Conservation (phyloP, 2,888 invertebrate genomes). For the Nasonovia ribisnigri region DNA sequence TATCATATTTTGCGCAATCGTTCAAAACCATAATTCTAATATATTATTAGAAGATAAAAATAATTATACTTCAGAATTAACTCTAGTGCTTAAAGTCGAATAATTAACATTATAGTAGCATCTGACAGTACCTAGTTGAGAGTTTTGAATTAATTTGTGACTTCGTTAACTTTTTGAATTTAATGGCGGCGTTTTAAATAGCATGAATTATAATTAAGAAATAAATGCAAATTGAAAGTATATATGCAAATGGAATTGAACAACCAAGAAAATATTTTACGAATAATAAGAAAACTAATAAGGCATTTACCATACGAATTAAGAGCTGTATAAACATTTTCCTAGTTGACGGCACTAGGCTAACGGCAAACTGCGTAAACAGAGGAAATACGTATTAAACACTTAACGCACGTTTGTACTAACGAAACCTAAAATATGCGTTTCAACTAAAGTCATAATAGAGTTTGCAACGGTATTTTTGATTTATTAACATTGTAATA, state of each 20-base stretch:
- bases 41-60: background rate
- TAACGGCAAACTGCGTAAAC: background rate
- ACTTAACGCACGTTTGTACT: background rate
- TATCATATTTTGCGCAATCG: background rate
- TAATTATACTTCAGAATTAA: background rate
- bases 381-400: background rate
- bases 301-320: background rate
- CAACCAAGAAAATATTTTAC: background rate
- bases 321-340: background rate
- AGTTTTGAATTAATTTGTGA: slow-evolving; percentile 3
- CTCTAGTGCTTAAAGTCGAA: background rate
- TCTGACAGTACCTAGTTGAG: background rate
- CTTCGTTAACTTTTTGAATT: slow-evolving; percentile 24
- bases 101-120: background rate
- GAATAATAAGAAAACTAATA: background rate
- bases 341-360: background rate
- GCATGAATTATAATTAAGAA: slow-evolving; percentile 15
- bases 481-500: background rate
- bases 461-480: background rate
- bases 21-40: background rate
- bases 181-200: background rate
- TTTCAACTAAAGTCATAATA: background rate
- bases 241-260: slow-evolving; percentile 19
- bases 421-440: background rate
- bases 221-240: slow-evolving; percentile 42